Percentiles rank a stretch among this genome's conserved stretches.
phyloP scores from a whole-genome alignment of 2,888 invertebrate species.

The Dicranocentrus wangi region DNA sequence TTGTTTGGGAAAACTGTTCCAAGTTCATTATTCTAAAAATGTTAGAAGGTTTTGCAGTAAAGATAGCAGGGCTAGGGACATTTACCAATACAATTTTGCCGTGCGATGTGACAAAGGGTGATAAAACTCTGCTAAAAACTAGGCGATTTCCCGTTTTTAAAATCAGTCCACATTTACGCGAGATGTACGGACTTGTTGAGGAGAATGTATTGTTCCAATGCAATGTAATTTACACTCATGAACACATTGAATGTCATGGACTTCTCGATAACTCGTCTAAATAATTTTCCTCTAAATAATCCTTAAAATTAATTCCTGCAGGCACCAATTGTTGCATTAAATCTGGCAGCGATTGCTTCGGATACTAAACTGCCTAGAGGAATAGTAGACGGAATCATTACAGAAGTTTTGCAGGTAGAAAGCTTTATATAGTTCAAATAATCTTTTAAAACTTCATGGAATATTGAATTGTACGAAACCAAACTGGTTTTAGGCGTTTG shows the following conservation, averaged over 20 bases:
- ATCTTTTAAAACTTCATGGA: conserved; percentile 18
- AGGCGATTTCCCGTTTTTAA: conserved; percentile 53
- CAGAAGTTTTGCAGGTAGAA: conserved; percentile 63
- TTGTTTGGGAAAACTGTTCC: conserved; percentile 67
- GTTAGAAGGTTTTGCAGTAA: conserved; percentile 63
- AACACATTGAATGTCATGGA: too few species aligned
- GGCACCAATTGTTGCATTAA: conserved; percentile 49
- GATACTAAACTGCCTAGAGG: conserved; percentile 49
- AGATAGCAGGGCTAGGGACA: conserved; percentile 69
- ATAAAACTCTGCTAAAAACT: conserved; percentile 1
- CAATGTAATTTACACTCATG: conserved; percentile 51
- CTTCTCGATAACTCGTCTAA: too few species aligned
- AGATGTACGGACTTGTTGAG: conserved; percentile 47
- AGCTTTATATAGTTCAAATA: too few species aligned
- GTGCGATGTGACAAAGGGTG: neutral
- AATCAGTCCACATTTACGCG: conserved; percentile 45
- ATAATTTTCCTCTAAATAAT: too few species aligned
- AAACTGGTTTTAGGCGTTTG: conserved; percentile 61
- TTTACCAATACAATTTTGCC: conserved; percentile 31
- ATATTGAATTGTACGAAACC: too few species aligned
- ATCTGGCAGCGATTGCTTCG: conserved; percentile 49
- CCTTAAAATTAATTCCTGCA: too few species aligned
- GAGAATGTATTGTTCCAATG: conserved; percentile 28
- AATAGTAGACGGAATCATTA: conserved; percentile 66
- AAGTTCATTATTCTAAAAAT: conserved; percentile 65